phyloP scores from a whole-genome alignment of 2,888 invertebrate species.

The Lithophane socia region DNA sequence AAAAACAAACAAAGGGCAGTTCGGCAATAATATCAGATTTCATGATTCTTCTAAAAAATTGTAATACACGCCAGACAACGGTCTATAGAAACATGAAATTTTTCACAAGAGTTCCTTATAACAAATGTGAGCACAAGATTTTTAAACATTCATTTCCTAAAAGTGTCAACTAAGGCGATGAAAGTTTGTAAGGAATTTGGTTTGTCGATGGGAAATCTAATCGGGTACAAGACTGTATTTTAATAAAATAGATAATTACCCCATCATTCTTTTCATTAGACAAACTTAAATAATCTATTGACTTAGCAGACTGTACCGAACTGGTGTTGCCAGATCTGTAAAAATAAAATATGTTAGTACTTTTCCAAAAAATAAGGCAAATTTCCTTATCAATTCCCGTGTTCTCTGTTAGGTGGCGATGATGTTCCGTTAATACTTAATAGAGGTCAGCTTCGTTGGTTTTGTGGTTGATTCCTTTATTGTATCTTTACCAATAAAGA shows the following conservation, averaged over 20 bases:
- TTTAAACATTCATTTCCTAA: no score
- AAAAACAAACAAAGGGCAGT: no score
- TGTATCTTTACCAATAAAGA: no score
- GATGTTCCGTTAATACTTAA: not conserved
- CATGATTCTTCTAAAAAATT: no score
- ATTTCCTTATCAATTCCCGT: not conserved
- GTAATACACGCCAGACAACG: no score
- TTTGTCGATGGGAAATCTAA: not conserved
- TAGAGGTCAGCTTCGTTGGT: not conserved
- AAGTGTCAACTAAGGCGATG: no score
- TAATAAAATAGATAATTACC: conserved; percentile 6
- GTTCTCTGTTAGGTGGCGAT: not conserved
- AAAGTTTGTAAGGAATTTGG: no score
- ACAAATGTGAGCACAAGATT: no score
- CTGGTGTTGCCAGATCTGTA: conserved; percentile 21
- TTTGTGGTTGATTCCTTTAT: not conserved
- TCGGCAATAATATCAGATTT: no score
- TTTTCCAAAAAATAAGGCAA: not conserved
- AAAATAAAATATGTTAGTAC: not conserved
- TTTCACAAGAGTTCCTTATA: no score
- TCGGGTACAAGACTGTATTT: not conserved
- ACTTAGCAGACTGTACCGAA: not conserved
- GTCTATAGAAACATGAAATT: no score
- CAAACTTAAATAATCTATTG: not conserved
- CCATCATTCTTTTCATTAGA: conserved; percentile 1